Percentiles rank a stretch among this genome's conserved stretches.
Conservation (phyloP, 1,140 invertebrate species). For the Brachionus sp. region DNA sequence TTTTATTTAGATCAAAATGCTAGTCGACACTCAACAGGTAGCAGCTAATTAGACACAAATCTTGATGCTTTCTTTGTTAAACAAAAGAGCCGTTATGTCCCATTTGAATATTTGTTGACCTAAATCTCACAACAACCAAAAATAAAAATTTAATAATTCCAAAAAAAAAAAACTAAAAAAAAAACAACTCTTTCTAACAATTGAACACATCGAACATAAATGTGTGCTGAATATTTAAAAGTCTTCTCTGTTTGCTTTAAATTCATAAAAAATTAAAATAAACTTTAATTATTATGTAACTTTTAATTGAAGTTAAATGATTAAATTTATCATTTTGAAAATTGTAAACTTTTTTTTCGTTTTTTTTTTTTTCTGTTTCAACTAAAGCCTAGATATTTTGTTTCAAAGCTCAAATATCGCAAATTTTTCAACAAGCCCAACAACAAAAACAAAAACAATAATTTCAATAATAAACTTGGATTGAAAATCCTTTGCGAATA, state of each 20-base stretch:
- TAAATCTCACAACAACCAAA: too few relatives aligned
- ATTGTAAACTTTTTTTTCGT: background rate
- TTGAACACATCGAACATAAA: background rate
- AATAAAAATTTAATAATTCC: too few relatives aligned
- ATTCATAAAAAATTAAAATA: background rate
- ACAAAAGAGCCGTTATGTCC: too few relatives aligned
- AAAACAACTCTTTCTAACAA: too few relatives aligned
- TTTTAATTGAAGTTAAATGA: conserved; percentile 11
- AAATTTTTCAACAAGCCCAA: background rate
- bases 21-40: too few relatives aligned
- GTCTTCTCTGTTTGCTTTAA: background rate
- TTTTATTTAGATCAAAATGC: too few relatives aligned
- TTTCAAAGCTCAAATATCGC: background rate
- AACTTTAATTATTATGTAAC: background rate
- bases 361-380: background rate
- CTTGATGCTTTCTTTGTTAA: too few relatives aligned
- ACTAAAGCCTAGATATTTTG: background rate
- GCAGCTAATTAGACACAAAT: too few relatives aligned
- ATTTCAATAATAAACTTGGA: background rate
- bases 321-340: background rate
- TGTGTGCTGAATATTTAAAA: background rate
- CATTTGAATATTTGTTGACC: too few relatives aligned
- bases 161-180: too few relatives aligned
- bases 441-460: background rate
- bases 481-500: background rate